These are phyloP conservation scores for Rhodeus uyekii DNA, from an alignment of 2,797 vertebrate genomes.

Conservation along the genomic window DNA sequence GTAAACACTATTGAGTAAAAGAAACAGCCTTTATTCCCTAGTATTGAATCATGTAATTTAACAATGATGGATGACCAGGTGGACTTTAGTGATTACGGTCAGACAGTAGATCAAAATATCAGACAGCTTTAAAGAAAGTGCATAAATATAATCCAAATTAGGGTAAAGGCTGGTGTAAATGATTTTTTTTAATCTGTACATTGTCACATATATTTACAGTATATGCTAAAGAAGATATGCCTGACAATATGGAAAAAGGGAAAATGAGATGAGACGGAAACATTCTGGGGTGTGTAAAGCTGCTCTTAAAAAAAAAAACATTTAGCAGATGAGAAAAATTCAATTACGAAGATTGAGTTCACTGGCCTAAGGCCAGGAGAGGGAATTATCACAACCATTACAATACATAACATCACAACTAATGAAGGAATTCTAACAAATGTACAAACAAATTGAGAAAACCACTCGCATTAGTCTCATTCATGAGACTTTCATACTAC, in stretches of 20 bases:
- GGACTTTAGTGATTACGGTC: not conserved
- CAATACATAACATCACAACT: not conserved
- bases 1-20: conserved; percentile 21
- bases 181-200: not conserved
- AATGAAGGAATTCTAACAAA: not conserved
- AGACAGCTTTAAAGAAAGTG: not conserved
- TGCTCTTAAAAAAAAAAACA: too few species aligned
- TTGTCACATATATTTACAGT: not conserved
- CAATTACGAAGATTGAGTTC: conserved; percentile 27
- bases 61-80: conserved; percentile 2
- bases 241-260: not conserved
- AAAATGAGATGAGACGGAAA: not conserved
- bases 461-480: not conserved
- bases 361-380: conserved; percentile 2
- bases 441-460: not conserved
- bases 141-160: not conserved
- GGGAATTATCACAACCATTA: conserved; percentile 28
- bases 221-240: not conserved
- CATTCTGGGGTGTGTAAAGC: not conserved
- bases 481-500: not conserved
- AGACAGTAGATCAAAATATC: not conserved
- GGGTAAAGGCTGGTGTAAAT: not conserved
- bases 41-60: conserved; percentile 21
- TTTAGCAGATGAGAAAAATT: conserved; percentile 29
- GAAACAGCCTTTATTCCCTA: not conserved